Evolutionary conservation across 2,888 invertebrate species (phyloP).

Genomic region (Tetanocera ferruginea): DNA sequence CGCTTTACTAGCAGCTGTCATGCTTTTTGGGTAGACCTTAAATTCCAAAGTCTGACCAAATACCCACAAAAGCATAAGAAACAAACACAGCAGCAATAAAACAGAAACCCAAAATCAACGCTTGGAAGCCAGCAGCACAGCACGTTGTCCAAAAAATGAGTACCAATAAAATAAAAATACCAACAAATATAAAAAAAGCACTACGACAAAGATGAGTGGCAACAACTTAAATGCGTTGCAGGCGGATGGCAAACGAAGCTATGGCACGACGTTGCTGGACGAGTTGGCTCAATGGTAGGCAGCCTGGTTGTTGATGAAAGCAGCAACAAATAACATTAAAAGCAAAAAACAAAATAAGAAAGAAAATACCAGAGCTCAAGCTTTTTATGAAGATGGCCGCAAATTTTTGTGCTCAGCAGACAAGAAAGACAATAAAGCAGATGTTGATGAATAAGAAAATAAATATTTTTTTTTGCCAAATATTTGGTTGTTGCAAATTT

Average conservation of each 20-base stretch:
- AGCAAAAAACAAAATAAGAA: neutral
- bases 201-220: constrained; percentile 5
- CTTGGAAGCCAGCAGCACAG: neutral
- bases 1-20: neutral
- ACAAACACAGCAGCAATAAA: constrained; percentile 29
- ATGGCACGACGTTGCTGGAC: constrained; percentile 60
- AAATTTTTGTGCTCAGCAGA: neutral
- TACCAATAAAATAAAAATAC: neutral
- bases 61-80: neutral
- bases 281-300: constrained; percentile 3
- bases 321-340: constrained; percentile 26
- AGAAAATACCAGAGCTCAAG: constrained; percentile 1
- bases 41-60: neutral
- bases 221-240: neutral
- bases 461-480: neutral
- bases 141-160: neutral
- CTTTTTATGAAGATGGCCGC: neutral
- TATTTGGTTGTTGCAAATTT: too few species aligned
- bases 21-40: neutral
- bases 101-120: constrained; percentile 2
- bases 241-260: constrained; percentile 47
- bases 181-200: neutral
- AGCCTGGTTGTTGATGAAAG: constrained; percentile 28
- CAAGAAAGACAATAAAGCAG: neutral
- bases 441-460: constrained; percentile 5